Evolutionary conservation across 1,140 invertebrate genomes (phyloP), one percentile per base, ranked within the genome.

Genomic region (Homarus americanus): DNA sequence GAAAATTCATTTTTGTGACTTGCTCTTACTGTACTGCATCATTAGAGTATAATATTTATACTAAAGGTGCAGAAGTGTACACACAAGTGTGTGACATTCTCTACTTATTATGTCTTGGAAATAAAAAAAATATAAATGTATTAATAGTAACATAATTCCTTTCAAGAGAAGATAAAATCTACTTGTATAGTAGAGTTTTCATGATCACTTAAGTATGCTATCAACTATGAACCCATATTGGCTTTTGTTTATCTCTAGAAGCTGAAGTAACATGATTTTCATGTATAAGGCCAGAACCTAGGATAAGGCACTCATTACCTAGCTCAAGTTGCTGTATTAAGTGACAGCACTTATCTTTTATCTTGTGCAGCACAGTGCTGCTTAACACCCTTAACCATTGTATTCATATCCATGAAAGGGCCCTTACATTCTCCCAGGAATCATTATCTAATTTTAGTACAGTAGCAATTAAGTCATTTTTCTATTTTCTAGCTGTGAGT

Each of bases 41-140:
- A 41, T 15, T 83, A 58, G 4, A 72, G 82, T 84, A 84, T 84
- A 84, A 84, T 84, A 84, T 84, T 84, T 84, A 84, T 84, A 84
- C 82, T 69, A 41, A 63, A 28, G 76, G 36, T 84, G 82, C 63
- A 41, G n/a, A 41, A 41, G 24, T 66, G 63, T 84, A 72, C 82
- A 84, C 82, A 84, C 82, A 40, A 12, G 40, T 72, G 82, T 84
- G 82, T 84, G 82, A 72, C 24, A 82, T 69, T 84, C 36, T 69
- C n/a, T 49, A 32, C 3, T 5, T 82, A 63, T 10, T 41, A 38
- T 38, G 41, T 72, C 63, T 28, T n/a, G n/a, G 20, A 49, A n/a
- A 41, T 79, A 79, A 79, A 41, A 41, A 32, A 49, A 49, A 49
- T 5, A 12, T 32, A 4, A 20, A 75, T 38, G 15, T 38, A 28